Percentiles rank a stretch among this genome's conserved stretches.
Evolutionary conservation across 1,140 invertebrate species (phyloP).

Genomic region (Oscheius sp.): DNA sequence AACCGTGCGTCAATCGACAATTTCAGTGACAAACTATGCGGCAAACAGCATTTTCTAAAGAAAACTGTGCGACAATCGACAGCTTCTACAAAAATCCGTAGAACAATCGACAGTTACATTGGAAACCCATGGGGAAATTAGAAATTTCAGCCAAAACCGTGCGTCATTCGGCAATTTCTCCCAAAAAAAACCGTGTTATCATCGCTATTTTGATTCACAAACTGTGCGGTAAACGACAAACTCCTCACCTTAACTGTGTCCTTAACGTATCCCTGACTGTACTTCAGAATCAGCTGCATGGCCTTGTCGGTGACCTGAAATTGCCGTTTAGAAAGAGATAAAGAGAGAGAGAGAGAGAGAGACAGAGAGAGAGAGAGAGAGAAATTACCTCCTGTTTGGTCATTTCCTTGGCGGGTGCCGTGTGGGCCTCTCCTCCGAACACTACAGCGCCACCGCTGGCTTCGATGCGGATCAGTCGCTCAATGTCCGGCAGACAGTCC

Average conservation of each 20-base stretch:
- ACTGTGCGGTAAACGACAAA: not conserved
- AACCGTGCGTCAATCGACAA: no score
- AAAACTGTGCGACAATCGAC: no score
- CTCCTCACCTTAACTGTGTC: conserved; percentile 26
- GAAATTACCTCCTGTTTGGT: not conserved
- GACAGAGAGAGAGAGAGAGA: not conserved
- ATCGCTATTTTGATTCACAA: not conserved
- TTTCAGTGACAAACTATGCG: no score
- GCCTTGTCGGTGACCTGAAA: conserved; percentile 7
- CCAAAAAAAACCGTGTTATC: no score
- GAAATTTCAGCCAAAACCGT: no score
- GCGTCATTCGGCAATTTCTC: no score
- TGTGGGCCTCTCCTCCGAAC: conserved; percentile 5
- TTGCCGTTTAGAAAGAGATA: no score
- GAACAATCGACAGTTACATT: no score
- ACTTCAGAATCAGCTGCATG: conserved; percentile 16
- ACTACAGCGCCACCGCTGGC: conserved; percentile 14
- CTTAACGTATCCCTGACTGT: conserved; percentile 35
- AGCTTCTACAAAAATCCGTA: no score
- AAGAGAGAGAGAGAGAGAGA: not conserved
- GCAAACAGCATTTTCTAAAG: no score
- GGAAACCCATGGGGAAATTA: no score
- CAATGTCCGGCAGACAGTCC: conserved; percentile 23
- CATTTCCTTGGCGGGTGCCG: conserved; percentile 7
- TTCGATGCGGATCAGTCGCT: conserved; percentile 20